Evolutionary conservation across 2,888 invertebrate genomes (phyloP), one percentile per base, ranked within the genome.

Genomic region (Halictus quadricinctus): DNA sequence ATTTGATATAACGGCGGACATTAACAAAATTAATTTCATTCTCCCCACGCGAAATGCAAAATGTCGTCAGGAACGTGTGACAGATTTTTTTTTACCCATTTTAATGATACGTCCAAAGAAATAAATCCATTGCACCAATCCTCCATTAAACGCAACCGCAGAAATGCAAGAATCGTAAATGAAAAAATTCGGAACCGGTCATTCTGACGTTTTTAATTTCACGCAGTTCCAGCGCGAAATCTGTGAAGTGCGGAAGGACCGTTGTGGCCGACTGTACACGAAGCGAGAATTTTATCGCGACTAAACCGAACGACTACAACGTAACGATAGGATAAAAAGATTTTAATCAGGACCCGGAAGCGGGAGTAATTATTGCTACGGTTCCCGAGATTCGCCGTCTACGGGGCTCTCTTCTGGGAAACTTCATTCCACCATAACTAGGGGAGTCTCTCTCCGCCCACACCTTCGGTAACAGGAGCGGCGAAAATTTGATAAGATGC

Each of bases 401-500:
- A 72, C 8, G 21, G 21, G 36, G 50, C 41, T 15, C 2, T 58
- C 29, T 73, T 46, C 54, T 25, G 15, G 7, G 54, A 29, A 54
- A 73, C n/a, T 72, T n/a, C 29, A 64, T 43, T 41, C 64, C 69
- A 36, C 58, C 46, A 41, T 41, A 58, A 41, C 50, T 8, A 25
- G 54, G 21, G 15, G 43, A 36, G 6, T 25, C 10, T 18, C 8
- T 54, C 21, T n/a, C 1, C 41, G 50, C 6, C 48, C 5, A n/a
- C 6, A 18, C 50, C 21, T 15, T 25, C 21, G 25, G 10, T 36
- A 74, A n/a, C 58, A 29, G 29, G 25, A 81, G 60, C 21, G 29
- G 54, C 58, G 82, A 72, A 70, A 80, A 79, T 82, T 82, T 69
- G 70, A 80, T 82, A 72, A 82, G 75, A 82, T 70, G 60, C 69